Evolutionary conservation across 2,113 vertebrate genomes (phyloP).

Genomic region (Psettodes erumei): DNA sequence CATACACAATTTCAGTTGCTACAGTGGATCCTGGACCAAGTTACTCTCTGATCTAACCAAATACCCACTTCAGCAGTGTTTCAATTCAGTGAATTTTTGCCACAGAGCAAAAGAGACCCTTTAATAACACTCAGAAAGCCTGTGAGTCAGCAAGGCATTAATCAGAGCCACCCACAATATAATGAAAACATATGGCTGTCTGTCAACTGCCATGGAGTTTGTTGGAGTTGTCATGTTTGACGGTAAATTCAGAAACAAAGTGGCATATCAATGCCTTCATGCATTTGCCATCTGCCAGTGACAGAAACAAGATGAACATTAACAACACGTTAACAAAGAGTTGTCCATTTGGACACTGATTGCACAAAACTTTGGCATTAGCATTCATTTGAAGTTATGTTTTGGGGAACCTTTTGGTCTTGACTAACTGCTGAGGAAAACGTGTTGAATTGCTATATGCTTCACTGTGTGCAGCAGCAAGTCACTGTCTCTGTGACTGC

Average conservation of each 20-base stretch:
- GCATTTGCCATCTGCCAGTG: background rate
- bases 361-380: too few species aligned
- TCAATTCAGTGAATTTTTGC: background rate
- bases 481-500: background rate
- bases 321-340: too few species aligned
- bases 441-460: too few species aligned
- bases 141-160: background rate
- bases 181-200: slow-evolving; percentile 39
- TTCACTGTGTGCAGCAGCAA: background rate
- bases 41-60: slow-evolving; percentile 1
- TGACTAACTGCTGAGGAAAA: too few species aligned
- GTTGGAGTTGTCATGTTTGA: background rate
- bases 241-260: too few species aligned
- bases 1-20: background rate
- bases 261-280: background rate
- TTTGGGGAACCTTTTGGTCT: too few species aligned
- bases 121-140: slow-evolving; percentile 3
- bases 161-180: slow-evolving; percentile 32
- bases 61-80: slow-evolving; percentile 5
- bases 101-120: slow-evolving; percentile 5
- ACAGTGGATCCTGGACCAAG: slow-evolving; percentile 7
- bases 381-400: too few species aligned
- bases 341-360: too few species aligned
- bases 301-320: background rate
- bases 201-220: background rate